Base-by-base conservation (phyloP, 1,140 invertebrate genomes). In the Bathynomus jamesi region DNA sequence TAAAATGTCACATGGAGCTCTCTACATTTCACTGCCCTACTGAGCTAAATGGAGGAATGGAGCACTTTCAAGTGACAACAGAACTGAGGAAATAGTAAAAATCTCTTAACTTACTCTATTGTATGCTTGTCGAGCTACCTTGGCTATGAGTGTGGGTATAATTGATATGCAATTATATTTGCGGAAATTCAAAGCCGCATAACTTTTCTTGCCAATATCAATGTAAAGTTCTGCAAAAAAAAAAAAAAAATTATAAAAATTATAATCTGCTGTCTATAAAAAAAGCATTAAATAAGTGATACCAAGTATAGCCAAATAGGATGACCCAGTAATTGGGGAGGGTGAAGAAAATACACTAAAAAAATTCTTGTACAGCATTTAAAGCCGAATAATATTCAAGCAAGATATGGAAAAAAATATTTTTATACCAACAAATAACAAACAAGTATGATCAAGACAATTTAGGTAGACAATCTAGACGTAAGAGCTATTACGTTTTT, bases 171-270 rank as follows among this genome's bases (percentile, higher is more conserved):
- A 80, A 67, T 85, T 85, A 77, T 86, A 85, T 68, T 86, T 78
- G 73, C 86, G 87, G 80, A 87, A 89, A n/a, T 85, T 85, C 31
- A 89, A 75, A 3, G 80, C 82, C 69, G 85, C 83, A 74, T 87
- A 89, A 4, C 85, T 84, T 25, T 86, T 83, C 73, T 87, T 83
- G 30, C 88, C 83, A 25, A 82, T 82, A 53, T 87, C 87, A 72
- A 87, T 83, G 80, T 85, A 89, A n/a, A 89, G 78, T 71, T 89
- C 88, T 88, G 84, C n/a, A n/a, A n/a, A n/a, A n/a, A n/a, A 74
- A 84, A 86, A 30, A 69, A 53, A 77, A 25, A 64, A 31, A 74
- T 71, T 66, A 1, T 29, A 67, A 63, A 64, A 13, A n/a, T 17
- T 30, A 25, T 25, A 65, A n/a, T 13, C 4, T 25, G 61, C 4